Evolutionary conservation across 2,797 vertebrate species (phyloP), one percentile per base, ranked within the genome.

Genomic region (Anguilla obscura): DNA sequence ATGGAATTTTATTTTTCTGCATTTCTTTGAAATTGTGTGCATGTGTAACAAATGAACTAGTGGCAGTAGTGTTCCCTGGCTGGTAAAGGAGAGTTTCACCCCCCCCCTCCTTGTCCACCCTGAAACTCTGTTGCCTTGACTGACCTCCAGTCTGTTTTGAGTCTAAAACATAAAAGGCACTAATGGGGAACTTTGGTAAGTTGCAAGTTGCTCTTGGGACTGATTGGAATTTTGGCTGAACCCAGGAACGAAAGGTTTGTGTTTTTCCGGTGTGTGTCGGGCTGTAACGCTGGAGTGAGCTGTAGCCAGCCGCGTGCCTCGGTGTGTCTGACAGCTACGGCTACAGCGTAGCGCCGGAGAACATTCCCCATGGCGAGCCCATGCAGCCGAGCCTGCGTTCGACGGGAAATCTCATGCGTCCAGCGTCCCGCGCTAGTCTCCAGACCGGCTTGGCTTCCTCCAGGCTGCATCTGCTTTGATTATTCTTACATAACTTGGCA

Each of bases 341-440:
- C 30, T 14, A 63, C 14, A 45, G 74, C 45, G 18, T 45, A 79
- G 74, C 74, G 5, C 30, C 16, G 14, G 9, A 33, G 71, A 76
- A 18, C 33, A 36, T 76, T 76, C 71, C 71, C 71, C 71, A 79
- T 18, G 33, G 74, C 9, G 33, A 40, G 94, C 93, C 94, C 93
- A 93, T 93, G 92, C 45, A 84, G 90, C 36, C 91, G 85, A 92
- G 92, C 92, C 91, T 94, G 93, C 93, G 93, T 94, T 93, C 94
- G 93, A 94, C 96, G 95, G 96, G 96, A 96, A 96, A 92, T 95
- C 92, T 95, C 94, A 92, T 96, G 93, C 74, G 14, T 79, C 36
- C 74, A 79, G 33, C 91, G 92, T 95, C 94, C 93, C 94, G 94
- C 90, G 93, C 92, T 92, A 93, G 92, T 91, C 93, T 94, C 94